phyloP scores from a whole-genome alignment of 2,113 vertebrate genomes.

The Seriola quinqueradiata region DNA sequence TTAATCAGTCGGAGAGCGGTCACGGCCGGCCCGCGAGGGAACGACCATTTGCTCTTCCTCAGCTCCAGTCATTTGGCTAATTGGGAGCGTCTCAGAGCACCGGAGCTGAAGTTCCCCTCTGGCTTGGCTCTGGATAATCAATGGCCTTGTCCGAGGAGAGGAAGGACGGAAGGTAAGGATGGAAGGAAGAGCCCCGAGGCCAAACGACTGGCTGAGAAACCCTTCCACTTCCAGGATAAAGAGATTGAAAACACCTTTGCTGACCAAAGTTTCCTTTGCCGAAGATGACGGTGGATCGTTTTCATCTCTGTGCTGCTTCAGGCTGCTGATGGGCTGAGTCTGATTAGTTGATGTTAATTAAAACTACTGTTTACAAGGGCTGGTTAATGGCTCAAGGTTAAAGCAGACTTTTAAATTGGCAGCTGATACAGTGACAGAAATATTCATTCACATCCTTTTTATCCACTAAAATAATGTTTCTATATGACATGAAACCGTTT shows the following conservation, averaged over 20 bases:
- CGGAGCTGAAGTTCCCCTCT: slow-evolving; percentile 67
- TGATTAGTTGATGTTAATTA: slow-evolving; percentile 25
- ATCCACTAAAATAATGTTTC: no score
- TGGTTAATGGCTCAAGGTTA: slow-evolving; percentile 5
- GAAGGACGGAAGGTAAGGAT: slow-evolving; percentile 34
- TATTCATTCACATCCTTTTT: no score
- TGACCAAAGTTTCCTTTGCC: slow-evolving; percentile 36
- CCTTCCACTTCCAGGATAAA: slow-evolving; percentile 20
- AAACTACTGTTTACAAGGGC: slow-evolving; percentile 35
- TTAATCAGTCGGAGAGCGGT: slow-evolving; percentile 70
- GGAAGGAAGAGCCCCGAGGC: slow-evolving; percentile 32
- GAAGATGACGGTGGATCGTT: background rate
- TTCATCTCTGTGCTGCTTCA: slow-evolving; percentile 14
- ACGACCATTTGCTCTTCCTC: slow-evolving; percentile 65
- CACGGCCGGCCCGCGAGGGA: slow-evolving; percentile 43
- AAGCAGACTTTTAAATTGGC: background rate
- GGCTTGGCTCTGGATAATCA: slow-evolving; percentile 55
- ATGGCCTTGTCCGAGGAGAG: slow-evolving; percentile 41
- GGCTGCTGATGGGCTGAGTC: slow-evolving; percentile 11
- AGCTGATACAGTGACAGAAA: no score
- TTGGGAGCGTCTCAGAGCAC: slow-evolving; percentile 77
- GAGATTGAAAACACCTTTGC: slow-evolving; percentile 50
- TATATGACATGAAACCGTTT: no score
- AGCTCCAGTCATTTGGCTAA: slow-evolving; percentile 75
- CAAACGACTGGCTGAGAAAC: background rate